phyloP scores from a whole-genome alignment of 2,888 invertebrate genomes.

The Polyommatus iphigenia region DNA sequence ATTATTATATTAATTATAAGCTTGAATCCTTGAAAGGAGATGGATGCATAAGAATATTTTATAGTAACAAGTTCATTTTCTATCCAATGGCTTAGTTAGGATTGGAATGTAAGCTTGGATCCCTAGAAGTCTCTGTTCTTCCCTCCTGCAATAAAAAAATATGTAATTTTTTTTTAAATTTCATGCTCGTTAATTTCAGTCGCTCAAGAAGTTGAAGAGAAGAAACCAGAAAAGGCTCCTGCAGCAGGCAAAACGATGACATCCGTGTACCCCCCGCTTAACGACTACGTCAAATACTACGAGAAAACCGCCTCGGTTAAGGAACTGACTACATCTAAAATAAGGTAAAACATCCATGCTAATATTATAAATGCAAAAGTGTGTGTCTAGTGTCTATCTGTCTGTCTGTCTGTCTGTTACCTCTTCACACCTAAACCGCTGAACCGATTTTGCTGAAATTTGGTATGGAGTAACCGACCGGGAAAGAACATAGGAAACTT shows the following conservation, averaged over 20 bases:
- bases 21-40: too few species aligned
- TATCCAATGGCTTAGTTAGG: too few species aligned
- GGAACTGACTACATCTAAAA: slow-evolving; percentile 71
- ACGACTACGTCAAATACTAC: slow-evolving; percentile 58
- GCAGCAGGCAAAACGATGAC: slow-evolving; percentile 63
- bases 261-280: slow-evolving; percentile 65
- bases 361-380: neutral
- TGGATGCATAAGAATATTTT: too few species aligned
- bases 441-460: too few species aligned
- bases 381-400: too few species aligned
- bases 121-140: neutral
- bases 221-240: slow-evolving; percentile 72
- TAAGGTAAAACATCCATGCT: slow-evolving; percentile 54
- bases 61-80: too few species aligned
- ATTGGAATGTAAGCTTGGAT: too few species aligned
- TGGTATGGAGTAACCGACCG: too few species aligned
- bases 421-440: too few species aligned
- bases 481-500: too few species aligned
- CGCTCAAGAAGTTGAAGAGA: slow-evolving; percentile 64
- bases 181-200: slow-evolving; percentile 47
- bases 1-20: too few species aligned
- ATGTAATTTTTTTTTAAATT: neutral
- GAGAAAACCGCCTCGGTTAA: slow-evolving; percentile 72
- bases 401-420: too few species aligned
- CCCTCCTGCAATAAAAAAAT: neutral